These are phyloP conservation scores for Tympanuchus pallidicinctus DNA, from an alignment of 2,113 vertebrate species.

Conservation along the genomic window DNA sequence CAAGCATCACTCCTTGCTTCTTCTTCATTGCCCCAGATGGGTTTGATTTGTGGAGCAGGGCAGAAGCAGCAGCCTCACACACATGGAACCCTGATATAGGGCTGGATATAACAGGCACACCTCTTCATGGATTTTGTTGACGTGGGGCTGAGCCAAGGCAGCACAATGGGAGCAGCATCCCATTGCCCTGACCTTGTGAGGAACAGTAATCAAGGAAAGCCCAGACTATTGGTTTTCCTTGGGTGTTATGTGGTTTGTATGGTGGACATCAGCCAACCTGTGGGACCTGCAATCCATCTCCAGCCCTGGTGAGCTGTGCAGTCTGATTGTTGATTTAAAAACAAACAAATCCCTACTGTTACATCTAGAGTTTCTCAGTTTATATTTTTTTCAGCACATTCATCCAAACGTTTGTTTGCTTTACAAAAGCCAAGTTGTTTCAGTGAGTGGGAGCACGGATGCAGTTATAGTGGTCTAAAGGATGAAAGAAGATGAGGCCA, in stretches of 20 bases:
- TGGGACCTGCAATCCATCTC: not conserved
- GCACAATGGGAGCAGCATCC: not conserved
- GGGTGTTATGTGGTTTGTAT: not conserved
- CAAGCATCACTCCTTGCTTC: not conserved
- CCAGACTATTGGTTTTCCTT: not conserved
- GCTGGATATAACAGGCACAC: not conserved
- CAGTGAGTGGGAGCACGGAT: not conserved
- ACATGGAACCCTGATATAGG: not conserved
- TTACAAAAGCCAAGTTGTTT: not conserved
- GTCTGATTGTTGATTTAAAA: not conserved
- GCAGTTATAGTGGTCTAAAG: not conserved
- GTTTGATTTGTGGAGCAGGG: not conserved
- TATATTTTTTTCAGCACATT: not conserved
- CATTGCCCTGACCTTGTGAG: not conserved
- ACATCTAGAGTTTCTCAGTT: not conserved
- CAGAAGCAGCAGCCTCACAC: not conserved
- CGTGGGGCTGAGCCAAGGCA: not conserved
- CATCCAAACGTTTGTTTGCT: not conserved
- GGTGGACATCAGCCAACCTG: fast-evolving
- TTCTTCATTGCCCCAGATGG: too few species aligned
- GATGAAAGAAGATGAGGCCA: not conserved
- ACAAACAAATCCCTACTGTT: not conserved
- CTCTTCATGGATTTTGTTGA: not conserved
- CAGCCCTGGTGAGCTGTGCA: not conserved
- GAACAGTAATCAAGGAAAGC: not conserved